Conservation (phyloP, 2,888 invertebrate species). For the Nemotelus nigrinus region DNA sequence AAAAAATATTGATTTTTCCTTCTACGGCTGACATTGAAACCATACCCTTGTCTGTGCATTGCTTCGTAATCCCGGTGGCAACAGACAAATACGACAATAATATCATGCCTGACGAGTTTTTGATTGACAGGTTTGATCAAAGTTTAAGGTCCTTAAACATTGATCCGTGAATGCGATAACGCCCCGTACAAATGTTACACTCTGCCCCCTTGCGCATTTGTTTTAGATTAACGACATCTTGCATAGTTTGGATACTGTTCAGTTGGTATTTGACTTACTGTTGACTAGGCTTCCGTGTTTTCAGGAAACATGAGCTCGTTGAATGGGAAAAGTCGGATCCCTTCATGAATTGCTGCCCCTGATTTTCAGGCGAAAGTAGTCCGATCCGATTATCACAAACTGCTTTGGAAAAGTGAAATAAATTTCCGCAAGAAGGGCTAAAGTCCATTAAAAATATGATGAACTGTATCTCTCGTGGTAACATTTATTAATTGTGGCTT, state of each 20-base stretch:
- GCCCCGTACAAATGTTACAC: not conserved
- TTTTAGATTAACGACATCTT: conserved; percentile 28
- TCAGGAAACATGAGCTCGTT: conserved; percentile 22
- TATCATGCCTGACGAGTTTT: not conserved
- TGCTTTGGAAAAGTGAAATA: conserved; percentile 12
- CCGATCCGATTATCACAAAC: conserved; percentile 30
- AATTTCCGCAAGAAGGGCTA: conserved; percentile 22
- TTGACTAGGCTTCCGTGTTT: not conserved
- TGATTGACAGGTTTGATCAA: conserved; percentile 37
- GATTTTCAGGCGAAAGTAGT: not conserved
- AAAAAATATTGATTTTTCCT: not conserved
- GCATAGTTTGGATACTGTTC: not conserved
- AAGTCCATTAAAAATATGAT: conserved; percentile 36
- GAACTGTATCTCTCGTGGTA: not conserved
- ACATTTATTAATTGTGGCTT: conserved; percentile 27
- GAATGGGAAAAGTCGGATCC: conserved; percentile 15
- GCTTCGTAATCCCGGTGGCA: not conserved
- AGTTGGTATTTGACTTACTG: not conserved
- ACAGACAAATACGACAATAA: too few species aligned
- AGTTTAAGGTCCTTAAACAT: conserved; percentile 38
- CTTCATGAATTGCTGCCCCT: conserved; percentile 2
- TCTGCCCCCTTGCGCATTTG: conserved; percentile 6
- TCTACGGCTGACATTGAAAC: conserved; percentile 27
- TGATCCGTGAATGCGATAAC: conserved; percentile 17
- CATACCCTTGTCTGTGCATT: conserved; percentile 20